Percentiles rank a stretch among this genome's conserved stretches.
Conservation (phyloP, 2,113 vertebrate genomes). For the rabbit (Oryctolagus cuniculus) region mOryCun1.1 NC_091436.1:161713001-161713500, state of each 20-base stretch:
- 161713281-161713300: fast-evolving
- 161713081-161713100: background rate
- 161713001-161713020: background rate
- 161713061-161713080: fast-evolving
- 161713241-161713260: fast-evolving
- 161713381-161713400: background rate
- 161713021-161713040: background rate
- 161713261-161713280: background rate
- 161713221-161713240: background rate
- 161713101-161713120: background rate
- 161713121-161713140: background rate
- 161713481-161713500: background rate
- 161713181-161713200: background rate
- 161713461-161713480: background rate
- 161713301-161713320: background rate
- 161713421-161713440: background rate
- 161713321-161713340: background rate
- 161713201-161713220: fast-evolving
- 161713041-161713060: background rate
- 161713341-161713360: background rate
- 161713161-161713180: background rate
- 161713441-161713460: background rate
- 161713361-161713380: background rate
- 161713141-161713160: background rate
- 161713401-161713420: background rate